phyloP scores from a whole-genome alignment of 2,797 vertebrate genomes.

The Rousettus madagascariensis region DNA sequence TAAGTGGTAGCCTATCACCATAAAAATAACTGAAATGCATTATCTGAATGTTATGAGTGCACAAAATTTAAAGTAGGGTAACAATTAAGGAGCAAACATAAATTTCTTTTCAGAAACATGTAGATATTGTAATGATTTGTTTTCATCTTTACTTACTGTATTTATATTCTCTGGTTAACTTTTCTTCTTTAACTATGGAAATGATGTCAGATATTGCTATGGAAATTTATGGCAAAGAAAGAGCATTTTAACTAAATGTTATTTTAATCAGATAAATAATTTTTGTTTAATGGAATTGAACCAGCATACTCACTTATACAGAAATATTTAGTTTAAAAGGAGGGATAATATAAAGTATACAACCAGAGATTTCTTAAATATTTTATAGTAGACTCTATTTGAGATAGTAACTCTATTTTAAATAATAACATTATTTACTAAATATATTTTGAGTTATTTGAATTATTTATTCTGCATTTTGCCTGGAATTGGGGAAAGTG shows the following conservation, averaged over 20 bases:
- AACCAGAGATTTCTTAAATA: not conserved
- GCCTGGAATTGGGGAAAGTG: not conserved
- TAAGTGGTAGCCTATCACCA: not conserved
- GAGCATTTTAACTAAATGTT: not conserved
- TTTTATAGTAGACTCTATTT: not conserved
- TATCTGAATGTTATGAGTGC: not conserved
- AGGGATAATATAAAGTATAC: not conserved
- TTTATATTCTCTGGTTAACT: not conserved
- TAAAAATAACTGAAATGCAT: conserved; percentile 9
- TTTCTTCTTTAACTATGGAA: not conserved
- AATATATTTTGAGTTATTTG: not conserved
- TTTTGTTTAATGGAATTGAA: not conserved
- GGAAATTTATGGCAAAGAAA: not conserved
- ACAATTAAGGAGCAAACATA: conserved; percentile 1
- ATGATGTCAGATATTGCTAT: not conserved
- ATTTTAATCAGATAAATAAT: not conserved
- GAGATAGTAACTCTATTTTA: not conserved
- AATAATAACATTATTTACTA: not conserved
- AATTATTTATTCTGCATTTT: not conserved
- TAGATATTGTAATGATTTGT: not conserved
- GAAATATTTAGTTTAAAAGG: not conserved
- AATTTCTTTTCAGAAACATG: not conserved
- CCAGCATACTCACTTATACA: not conserved
- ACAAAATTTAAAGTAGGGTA: not conserved
- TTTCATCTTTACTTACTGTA: not conserved